Evolutionary conservation across 2,797 vertebrate genomes (phyloP).

Genomic region (Glossophaga mutica): DNA sequence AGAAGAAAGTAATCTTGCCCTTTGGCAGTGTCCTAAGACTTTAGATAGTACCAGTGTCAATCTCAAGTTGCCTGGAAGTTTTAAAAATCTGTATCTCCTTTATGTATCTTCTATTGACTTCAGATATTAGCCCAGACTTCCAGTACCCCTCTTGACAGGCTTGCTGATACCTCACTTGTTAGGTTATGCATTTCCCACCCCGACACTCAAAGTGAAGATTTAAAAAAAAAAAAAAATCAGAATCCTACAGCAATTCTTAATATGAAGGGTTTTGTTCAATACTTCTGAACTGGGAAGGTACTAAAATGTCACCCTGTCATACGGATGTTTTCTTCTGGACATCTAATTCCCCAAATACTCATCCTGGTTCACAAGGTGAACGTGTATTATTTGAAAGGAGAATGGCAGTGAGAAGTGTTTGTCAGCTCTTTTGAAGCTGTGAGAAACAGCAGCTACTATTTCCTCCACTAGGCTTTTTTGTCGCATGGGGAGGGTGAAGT

Average conservation of each 20-base stretch:
- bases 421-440: slow-evolving; percentile 49
- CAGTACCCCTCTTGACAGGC: not conserved
- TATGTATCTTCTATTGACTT: not conserved
- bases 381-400: slow-evolving; percentile 57
- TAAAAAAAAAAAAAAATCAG: not conserved
- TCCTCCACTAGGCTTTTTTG: not conserved
- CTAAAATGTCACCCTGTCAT: slow-evolving; percentile 34
- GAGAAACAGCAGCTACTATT: slow-evolving; percentile 18
- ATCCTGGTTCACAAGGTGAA: slow-evolving; percentile 43
- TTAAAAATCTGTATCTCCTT: not conserved
- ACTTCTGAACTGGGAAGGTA: not conserved
- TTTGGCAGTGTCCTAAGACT: not conserved
- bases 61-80: not conserved
- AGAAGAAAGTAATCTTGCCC: not conserved
- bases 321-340: slow-evolving; percentile 37
- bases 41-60: not conserved
- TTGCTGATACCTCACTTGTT: not conserved
- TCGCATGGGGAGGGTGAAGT: not conserved
- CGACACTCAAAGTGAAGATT: not conserved
- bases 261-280: not conserved
- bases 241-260: not conserved
- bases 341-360: slow-evolving; percentile 48
- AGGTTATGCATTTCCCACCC: not conserved
- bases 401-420: slow-evolving; percentile 41
- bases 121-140: not conserved